Percentiles rank a stretch among this genome's conserved stretches.
phyloP scores from a whole-genome alignment of 2,113 vertebrate genomes.

The Scatophagus argus region DNA sequence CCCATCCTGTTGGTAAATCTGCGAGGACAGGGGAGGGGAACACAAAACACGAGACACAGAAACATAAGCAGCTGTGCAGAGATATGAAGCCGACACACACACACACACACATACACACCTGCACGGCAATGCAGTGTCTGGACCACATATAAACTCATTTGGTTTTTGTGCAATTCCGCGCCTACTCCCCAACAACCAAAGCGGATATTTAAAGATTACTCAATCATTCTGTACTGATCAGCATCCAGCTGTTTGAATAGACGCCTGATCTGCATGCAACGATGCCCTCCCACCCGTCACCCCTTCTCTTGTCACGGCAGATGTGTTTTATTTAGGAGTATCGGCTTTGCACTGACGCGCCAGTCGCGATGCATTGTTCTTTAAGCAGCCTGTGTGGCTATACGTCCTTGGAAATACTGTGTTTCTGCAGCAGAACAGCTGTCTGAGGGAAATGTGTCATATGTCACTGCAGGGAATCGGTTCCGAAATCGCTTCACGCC shows the following conservation, averaged over 20 bases:
- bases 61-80: conserved; percentile 39
- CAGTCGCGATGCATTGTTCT: conserved; percentile 16
- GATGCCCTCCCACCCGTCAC: not conserved
- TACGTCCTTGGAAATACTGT: not conserved
- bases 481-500: conserved; percentile 34
- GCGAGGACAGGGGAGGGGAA: conserved; percentile 36
- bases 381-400: not conserved
- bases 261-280: conserved; percentile 18
- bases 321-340: conserved; percentile 15
- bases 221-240: not conserved
- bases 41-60: conserved; percentile 21
- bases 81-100: conserved; percentile 6
- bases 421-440: not conserved
- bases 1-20: conserved; percentile 98
- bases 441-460: conserved; percentile 15
- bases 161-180: conserved; percentile 12
- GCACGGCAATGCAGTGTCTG: conserved; percentile 57
- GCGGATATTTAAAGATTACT: conserved; percentile 21
- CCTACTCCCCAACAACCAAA: conserved; percentile 3
- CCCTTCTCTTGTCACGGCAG: not conserved
- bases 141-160: conserved; percentile 33
- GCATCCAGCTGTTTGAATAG: conserved; percentile 29
- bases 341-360: not conserved
- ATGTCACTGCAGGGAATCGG: conserved; percentile 51
- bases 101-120: conserved; percentile 19